Evolutionary conservation across 1,140 invertebrate species (phyloP), one percentile per base, ranked within the genome.

Genomic region (Luehdorfia chinensis): DNA sequence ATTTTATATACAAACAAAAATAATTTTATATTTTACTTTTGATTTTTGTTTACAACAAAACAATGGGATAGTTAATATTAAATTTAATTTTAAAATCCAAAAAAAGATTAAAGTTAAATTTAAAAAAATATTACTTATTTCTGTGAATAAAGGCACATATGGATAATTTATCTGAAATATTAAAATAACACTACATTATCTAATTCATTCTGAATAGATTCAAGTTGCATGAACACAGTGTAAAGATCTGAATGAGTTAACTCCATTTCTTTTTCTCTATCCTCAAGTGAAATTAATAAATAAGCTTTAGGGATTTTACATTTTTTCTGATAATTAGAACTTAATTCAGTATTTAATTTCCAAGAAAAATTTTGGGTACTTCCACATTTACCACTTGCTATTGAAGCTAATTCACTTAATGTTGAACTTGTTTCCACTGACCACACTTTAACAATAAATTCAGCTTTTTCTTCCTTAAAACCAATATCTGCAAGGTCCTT

Each of bases 121-220:
- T 6, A 2, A 21, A 21, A 21, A 21, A 6, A 3, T 21, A 21
- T 3, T 6, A 21, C 19, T 21, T 21, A 3, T 21, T 21, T 12
- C 9, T 31, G n/a, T 31, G 4, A 1, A 31, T 31, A 31, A 58
- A 58, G 49, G 54, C 54, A 60, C 52, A 47, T 49, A 51, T 47
- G 28, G 18, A 18, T 21, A 18, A 9, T 28, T n/a, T 30, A 1
- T 34, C 12, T 7, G 11, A 47, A 15, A 25, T 36, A 43, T n/a
- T 33, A n/a, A n/a, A n/a, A 21, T 50, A 57, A 65, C 13, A 55
- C 21, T 27, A 79, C 28, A 61, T 67, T 75, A 64, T 85, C 81
- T 47, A 85, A 60, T 63, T 84, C 79, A 75, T 66, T 76, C 60
- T 85, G 79, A 44, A 85, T 71, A 4, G 65, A 64, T 62, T 84